These are phyloP conservation scores for Darevskia mixta DNA, from an alignment of 2,797 vertebrate species.

Conservation along the genomic window DNA sequence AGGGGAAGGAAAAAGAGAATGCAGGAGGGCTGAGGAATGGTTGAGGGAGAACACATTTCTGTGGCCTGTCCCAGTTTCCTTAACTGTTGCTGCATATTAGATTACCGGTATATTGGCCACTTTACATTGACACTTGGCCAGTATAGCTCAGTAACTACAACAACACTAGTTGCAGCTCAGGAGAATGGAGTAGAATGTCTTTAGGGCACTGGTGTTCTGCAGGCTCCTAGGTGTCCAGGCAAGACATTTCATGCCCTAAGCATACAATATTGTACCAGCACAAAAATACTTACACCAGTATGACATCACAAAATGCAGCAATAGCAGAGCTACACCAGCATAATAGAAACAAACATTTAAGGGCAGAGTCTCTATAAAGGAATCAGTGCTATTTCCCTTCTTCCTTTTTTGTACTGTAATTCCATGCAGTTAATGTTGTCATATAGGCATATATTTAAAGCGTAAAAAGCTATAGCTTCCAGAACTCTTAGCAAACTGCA, in stretches of 20 bases:
- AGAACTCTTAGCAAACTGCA: too few species aligned
- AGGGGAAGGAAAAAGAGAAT: not conserved
- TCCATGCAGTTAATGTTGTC: not conserved
- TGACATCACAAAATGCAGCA: not conserved
- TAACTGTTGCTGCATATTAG: not conserved
- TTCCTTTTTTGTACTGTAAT: not conserved
- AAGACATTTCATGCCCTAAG: not conserved
- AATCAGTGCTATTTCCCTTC: not conserved
- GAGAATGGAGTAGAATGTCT: not conserved
- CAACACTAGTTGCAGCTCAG: not conserved
- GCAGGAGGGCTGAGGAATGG: too few species aligned
- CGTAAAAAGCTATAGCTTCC: too few species aligned
- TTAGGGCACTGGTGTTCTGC: not conserved
- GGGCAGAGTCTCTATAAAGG: not conserved
- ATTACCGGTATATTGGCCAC: not conserved
- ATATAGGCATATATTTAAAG: slow-evolving; percentile 19
- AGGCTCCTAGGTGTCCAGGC: not conserved
- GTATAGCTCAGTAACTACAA: not conserved
- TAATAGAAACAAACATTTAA: not conserved
- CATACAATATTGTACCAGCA: not conserved
- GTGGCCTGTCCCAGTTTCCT: not conserved
- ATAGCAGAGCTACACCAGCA: not conserved
- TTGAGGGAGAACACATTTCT: not conserved
- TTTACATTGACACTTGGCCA: not conserved
- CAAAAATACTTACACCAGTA: not conserved